Conservation (phyloP, 2,888 invertebrate genomes). For the Lamproptera curius region DNA sequence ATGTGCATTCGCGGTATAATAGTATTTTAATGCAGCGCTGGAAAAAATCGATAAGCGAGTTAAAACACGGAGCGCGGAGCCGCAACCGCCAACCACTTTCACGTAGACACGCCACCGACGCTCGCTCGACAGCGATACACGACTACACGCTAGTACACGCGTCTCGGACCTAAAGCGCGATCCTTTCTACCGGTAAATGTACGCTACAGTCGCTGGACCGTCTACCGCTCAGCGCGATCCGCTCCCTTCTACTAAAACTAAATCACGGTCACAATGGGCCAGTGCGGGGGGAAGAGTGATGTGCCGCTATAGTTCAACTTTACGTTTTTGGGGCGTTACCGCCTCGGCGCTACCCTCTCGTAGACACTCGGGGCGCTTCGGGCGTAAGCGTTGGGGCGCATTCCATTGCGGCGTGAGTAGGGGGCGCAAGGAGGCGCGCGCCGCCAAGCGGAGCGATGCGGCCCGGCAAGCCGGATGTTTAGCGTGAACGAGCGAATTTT, state of each 20-base stretch:
- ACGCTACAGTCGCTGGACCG: no score
- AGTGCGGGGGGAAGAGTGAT: constrained; percentile 50
- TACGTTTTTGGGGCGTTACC: constrained; percentile 57
- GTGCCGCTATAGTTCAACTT: constrained; percentile 35
- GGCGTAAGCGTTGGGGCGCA: background rate
- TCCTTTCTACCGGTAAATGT: constrained; percentile 42
- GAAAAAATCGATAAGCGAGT: constrained; percentile 76
- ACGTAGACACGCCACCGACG: constrained; percentile 27
- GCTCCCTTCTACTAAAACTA: constrained; percentile 36
- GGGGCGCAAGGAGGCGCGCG: constrained; percentile 1
- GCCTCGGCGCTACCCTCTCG: constrained; percentile 35
- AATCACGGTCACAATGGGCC: constrained; percentile 29
- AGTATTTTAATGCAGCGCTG: constrained; percentile 72
- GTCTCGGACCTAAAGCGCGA: no score
- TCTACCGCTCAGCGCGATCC: constrained; percentile 42
- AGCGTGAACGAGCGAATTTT: constrained; percentile 18
- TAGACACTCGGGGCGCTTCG: constrained; percentile 21
- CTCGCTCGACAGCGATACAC: background rate
- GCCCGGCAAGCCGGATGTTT: constrained; percentile 10
- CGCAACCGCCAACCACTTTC: constrained; percentile 47
- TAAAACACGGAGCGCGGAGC: constrained; percentile 60
- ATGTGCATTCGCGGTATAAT: constrained; percentile 64
- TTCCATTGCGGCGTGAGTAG: constrained; percentile 6
- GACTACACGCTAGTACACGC: no score
- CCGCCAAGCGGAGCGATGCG: background rate